Base-by-base conservation (phyloP, 2,888 invertebrate species). In the Platycheirus albimanus region DNA sequence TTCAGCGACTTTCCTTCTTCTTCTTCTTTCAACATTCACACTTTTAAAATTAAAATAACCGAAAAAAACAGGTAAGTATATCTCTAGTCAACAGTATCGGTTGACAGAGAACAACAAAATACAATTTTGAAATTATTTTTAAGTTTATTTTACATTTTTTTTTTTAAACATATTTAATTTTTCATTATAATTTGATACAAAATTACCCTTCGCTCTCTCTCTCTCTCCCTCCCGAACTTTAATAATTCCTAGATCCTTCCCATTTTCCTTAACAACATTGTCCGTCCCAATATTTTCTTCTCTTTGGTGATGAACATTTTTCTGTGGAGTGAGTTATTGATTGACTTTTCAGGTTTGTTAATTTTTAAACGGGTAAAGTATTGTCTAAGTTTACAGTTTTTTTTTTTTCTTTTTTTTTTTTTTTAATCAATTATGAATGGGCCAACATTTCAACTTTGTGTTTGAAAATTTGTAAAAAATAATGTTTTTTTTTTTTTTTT, bases 71-170 rank as follows among this genome's bases (percentile, higher is more conserved):
- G 90, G 92, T 92, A 91, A 92, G 92, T 92, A 92, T 91, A 87
- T 87, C 90, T 91, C 91, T 90, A 91, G 89, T 89, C 90, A 89
- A 91, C 92, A 91, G 92, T 92, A 92, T 92, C 92, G 92, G 92
- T 92, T 90, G 91, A 88, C 86, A 88, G 89, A 91, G 90, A 88
- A 75, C 88, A 88, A 75, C 88, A 87, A 28, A 74, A 85, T 86
- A 78, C 84, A 80, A 85, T 87, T 87, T 85, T 85, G 85, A 85
- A 86, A 4, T 86, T 83, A 70, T 56, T 66, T 85, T 63, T 76
- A 49, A 56, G 85, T 71, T 52, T 86, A 30, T 81, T 86, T 86
- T 85, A 85, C 51, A 86, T 86, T 85, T 84, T 63, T 49, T 58
- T 79, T 33, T n/a, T n/a, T n/a, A n/a, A n/a, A n/a, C 20, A 51